Conservation (phyloP, 2,797 vertebrate species). For the Erethizon dorsatum region DNA sequence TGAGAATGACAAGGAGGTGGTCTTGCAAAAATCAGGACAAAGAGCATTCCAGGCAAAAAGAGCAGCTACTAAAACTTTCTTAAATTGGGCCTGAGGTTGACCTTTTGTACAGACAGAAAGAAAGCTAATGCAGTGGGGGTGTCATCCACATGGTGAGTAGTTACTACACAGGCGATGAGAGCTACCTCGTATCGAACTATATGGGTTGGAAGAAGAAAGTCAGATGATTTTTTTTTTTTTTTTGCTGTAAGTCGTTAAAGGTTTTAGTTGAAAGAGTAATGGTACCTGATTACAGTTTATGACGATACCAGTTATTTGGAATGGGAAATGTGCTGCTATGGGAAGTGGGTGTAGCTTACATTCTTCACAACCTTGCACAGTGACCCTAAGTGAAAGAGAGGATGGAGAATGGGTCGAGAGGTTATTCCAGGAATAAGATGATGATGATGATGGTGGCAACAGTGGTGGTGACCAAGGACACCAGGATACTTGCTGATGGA, state of each 20-base stretch:
- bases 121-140: background rate
- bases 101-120: background rate
- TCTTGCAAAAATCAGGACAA: background rate
- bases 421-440: background rate
- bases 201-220: background rate
- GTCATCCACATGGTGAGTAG: background rate
- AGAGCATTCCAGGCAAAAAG: background rate
- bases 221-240: background rate
- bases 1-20: background rate
- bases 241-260: background rate
- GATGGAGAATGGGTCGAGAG: background rate
- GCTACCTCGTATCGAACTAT: background rate
- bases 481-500: background rate
- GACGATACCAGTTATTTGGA: background rate
- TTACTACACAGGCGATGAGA: background rate
- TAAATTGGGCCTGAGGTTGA: background rate
- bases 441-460: fast-evolving
- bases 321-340: background rate
- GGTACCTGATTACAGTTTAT: background rate
- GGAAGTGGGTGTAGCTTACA: background rate
- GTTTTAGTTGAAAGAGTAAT: background rate
- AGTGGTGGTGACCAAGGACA: background rate
- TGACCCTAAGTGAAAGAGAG: background rate
- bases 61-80: background rate
- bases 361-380: background rate